Evolutionary conservation across 2,888 invertebrate genomes (phyloP), one percentile per base, ranked within the genome.

Genomic region (Cerceris rybyensis): DNA sequence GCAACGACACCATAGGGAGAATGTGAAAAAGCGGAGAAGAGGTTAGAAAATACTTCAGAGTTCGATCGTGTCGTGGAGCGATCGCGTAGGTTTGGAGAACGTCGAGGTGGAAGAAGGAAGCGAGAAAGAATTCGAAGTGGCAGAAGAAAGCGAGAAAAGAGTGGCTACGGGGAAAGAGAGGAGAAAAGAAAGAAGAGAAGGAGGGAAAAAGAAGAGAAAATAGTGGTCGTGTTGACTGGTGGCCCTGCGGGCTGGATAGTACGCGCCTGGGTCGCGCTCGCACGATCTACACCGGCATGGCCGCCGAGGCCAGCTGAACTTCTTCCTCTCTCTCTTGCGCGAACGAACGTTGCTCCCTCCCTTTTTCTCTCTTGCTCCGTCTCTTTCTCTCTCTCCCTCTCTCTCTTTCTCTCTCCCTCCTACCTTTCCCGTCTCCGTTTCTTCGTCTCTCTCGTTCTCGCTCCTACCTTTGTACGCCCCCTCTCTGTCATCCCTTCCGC

Each of bases 261-360:
- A 87, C 87, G 79, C 71, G 77, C 86, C 87, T 87, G 86, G 73
- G 28, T 75, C 76, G 80, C 74, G 78, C 81, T 80, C 84, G 83
- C 84, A 83, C 82, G 82, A 84, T 79, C 81, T 77, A 78, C 84
- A 86, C 81, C 87, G 90, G 89, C 90, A 91, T 91, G 91, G 91
- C 90, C 87, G 91, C 91, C 91, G 90, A 90, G 91, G 90, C 90
- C 90, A 90, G 88, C 89, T 90, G 89, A 90, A 90, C 90, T 87
- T 88, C 84, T 88, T 87, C 86, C 70, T 70, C 80, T 76, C 79
- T 75, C 75, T 82, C 75, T 72, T 77, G 54, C 63, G 57, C 78
- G 64, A 67, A 52, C 59, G 59, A 63, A 43, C 70, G 58, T 76
- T 63, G 75, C 71, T 74, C 70, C 73, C 69, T 65, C 68, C 41